phyloP scores from a whole-genome alignment of 2,113 vertebrate genomes.

The Thinocorus orbignyianus region DNA sequence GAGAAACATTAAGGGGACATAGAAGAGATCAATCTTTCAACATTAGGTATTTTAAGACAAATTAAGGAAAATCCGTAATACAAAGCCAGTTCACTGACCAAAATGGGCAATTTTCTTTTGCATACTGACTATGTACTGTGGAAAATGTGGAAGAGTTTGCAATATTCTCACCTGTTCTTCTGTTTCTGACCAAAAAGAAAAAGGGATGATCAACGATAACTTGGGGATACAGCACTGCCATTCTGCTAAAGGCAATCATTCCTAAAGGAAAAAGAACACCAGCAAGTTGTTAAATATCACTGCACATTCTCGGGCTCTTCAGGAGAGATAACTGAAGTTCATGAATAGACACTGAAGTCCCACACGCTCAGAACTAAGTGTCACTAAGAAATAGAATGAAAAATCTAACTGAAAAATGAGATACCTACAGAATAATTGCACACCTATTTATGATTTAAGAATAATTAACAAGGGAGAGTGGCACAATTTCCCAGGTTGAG shows the following conservation, averaged over 20 bases:
- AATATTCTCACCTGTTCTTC: constrained; percentile 84
- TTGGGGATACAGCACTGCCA: constrained; percentile 93
- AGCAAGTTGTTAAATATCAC: not conserved
- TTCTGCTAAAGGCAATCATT: constrained; percentile 94
- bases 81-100: not conserved
- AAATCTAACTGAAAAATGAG: not conserved
- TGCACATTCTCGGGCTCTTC: not conserved
- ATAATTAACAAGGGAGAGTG: constrained; percentile 13
- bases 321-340: not conserved
- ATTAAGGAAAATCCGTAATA: not conserved
- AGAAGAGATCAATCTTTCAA: not conserved
- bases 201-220: constrained; percentile 98
- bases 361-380: not conserved
- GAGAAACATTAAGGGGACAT: not conserved
- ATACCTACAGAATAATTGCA: not conserved
- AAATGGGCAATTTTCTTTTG: not conserved
- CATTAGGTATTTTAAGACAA: not conserved
- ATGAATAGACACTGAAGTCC: not conserved
- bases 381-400: not conserved
- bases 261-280: constrained; percentile 70
- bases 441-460: not conserved
- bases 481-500: not conserved
- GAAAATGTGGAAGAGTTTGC: not conserved
- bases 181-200: constrained; percentile 92
- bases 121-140: not conserved